phyloP scores from a whole-genome alignment of 2,888 invertebrate genomes.

The Ennomos quercinarius region DNA sequence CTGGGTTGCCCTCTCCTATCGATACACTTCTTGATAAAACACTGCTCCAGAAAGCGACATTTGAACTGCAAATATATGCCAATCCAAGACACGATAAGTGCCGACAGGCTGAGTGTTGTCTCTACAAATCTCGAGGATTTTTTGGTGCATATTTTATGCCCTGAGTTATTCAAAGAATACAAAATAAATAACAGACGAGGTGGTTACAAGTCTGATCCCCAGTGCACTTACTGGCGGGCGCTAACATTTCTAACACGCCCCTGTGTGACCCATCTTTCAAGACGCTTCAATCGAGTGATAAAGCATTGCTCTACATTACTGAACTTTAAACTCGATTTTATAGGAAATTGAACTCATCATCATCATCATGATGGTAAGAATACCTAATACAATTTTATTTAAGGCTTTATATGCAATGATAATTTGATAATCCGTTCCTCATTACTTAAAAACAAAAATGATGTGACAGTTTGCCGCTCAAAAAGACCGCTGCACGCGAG shows the following conservation, averaged over 20 bases:
- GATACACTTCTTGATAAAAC: slow-evolving; percentile 45
- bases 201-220: slow-evolving; percentile 1
- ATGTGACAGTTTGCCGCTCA: no score
- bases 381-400: no score
- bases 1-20: slow-evolving; percentile 40
- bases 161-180: slow-evolving; percentile 1
- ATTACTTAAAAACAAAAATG: no score
- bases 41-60: slow-evolving; percentile 22
- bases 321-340: no score
- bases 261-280: background rate
- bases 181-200: background rate
- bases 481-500: no score
- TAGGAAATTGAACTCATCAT: no score
- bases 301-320: no score
- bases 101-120: background rate
- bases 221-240: background rate
- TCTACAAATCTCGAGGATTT: background rate
- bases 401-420: no score
- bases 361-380: no score
- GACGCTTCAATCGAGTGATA: background rate
- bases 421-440: no score
- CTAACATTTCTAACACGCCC: background rate
- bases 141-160: slow-evolving; percentile 4
- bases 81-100: slow-evolving; percentile 9
- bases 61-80: slow-evolving; percentile 10